Evolutionary conservation across 2,797 vertebrate species (phyloP).

Genomic region (Thalassophryne amazonica): DNA sequence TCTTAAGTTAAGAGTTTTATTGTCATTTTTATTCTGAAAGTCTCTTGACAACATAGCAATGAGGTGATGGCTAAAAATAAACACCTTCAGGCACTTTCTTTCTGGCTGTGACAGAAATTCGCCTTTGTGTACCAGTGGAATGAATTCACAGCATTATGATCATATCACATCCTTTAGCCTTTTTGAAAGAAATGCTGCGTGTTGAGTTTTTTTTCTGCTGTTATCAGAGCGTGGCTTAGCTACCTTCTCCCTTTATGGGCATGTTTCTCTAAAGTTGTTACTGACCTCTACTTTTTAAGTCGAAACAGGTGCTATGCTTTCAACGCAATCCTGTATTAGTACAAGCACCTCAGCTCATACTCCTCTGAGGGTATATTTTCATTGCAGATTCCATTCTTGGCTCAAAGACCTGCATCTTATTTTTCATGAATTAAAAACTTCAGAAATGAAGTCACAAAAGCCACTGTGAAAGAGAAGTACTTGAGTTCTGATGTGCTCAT

Average conservation of each 20-base stretch:
- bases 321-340: constrained; percentile 60
- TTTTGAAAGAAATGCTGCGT: constrained; percentile 60
- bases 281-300: constrained; percentile 73
- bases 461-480: constrained; percentile 45
- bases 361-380: constrained; percentile 63
- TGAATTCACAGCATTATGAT: constrained; percentile 69
- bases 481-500: constrained; percentile 44
- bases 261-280: constrained; percentile 79
- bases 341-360: constrained; percentile 42
- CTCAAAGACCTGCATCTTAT: constrained; percentile 40
- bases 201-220: constrained; percentile 33
- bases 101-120: constrained; percentile 38
- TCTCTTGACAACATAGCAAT: constrained; percentile 20
- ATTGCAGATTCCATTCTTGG: constrained; percentile 68
- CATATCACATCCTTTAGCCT: constrained; percentile 61
- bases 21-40: background rate
- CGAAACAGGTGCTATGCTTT: constrained; percentile 73
- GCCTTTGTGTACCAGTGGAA: constrained; percentile 39
- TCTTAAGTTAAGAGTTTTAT: too few relatives aligned
- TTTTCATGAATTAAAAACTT: constrained; percentile 46
- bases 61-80: constrained; percentile 57
- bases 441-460: constrained; percentile 36
- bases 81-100: constrained; percentile 29
- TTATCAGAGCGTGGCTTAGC: constrained; percentile 65
- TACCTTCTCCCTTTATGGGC: constrained; percentile 79